A percentile compares a stretch with the other conserved stretches of the same genome.
These are phyloP conservation scores for Melanostigma gelatinosum DNA, from an alignment of 2,113 vertebrate genomes.

Conservation along the genomic window DNA sequence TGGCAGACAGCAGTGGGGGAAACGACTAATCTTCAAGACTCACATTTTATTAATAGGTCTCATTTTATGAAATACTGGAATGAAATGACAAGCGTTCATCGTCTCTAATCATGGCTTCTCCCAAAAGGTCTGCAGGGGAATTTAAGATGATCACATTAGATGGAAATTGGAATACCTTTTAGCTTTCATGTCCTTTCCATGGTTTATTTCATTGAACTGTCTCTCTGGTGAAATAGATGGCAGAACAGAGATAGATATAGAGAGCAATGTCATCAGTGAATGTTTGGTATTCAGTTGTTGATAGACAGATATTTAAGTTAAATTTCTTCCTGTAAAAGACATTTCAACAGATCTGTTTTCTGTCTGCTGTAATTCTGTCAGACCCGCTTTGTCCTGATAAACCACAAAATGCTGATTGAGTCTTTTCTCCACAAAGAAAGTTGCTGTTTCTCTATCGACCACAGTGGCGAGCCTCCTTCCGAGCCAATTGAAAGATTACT, in stretches of 20 bases:
- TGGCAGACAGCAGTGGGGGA: slow-evolving; percentile 18
- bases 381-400: background rate
- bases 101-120: slow-evolving; percentile 63
- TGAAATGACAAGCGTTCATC: slow-evolving; percentile 47
- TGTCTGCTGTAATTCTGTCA: slow-evolving; percentile 21
- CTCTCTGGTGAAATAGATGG: slow-evolving; percentile 37
- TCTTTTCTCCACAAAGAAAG: slow-evolving; percentile 5
- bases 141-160: slow-evolving; percentile 74
- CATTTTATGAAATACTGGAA: slow-evolving; percentile 56
- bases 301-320: slow-evolving; percentile 26
- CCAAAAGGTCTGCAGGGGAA: slow-evolving; percentile 66
- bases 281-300: slow-evolving; percentile 19
- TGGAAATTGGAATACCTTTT: slow-evolving; percentile 75
- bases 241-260: slow-evolving; percentile 3
- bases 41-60: slow-evolving; percentile 64
- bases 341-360: slow-evolving; percentile 21
- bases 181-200: slow-evolving; percentile 66
- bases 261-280: slow-evolving; percentile 11
- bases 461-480: background rate
- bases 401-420: background rate
- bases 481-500: slow-evolving; percentile 60
- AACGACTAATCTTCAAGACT: slow-evolving; percentile 59
- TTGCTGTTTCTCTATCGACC: slow-evolving; percentile 1
- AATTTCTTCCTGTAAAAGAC: slow-evolving; percentile 6
- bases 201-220: slow-evolving; percentile 58